These are phyloP conservation scores for Xiphophorus birchmanni DNA, from an alignment of 2,797 vertebrate species.

Conservation along the genomic window DNA sequence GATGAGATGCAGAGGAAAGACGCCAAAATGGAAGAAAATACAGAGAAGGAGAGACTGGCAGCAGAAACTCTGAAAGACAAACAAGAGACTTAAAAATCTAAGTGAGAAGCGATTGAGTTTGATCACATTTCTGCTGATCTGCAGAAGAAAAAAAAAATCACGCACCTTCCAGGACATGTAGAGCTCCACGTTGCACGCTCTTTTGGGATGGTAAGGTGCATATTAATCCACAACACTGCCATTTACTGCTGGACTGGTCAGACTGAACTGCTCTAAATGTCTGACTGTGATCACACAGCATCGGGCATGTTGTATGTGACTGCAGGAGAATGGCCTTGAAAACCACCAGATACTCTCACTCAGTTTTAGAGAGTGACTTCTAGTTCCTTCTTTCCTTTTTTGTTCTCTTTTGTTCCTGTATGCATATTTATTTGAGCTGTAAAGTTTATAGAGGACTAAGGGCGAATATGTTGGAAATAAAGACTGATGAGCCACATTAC, in stretches of 20 bases:
- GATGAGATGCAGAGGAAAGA: conserved; percentile 49
- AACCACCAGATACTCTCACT: conserved; percentile 28
- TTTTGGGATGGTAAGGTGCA: conserved; percentile 22
- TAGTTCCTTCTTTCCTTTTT: not conserved
- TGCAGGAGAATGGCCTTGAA: conserved; percentile 33
- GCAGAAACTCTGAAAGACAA: conserved; percentile 29
- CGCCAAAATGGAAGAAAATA: conserved; percentile 32
- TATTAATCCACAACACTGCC: conserved; percentile 10
- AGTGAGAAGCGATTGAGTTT: not conserved
- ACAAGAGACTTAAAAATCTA: conserved; percentile 16
- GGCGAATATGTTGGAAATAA: conserved; percentile 62
- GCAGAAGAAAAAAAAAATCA: not conserved
- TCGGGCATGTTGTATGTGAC: conserved; percentile 12
- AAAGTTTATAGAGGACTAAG: conserved; percentile 48
- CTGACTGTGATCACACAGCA: conserved; percentile 10
- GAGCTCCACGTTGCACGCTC: conserved; percentile 6
- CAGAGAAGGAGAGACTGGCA: conserved; percentile 57
- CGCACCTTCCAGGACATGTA: conserved; percentile 25
- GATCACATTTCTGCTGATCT: conserved; percentile 1
- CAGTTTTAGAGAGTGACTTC: conserved; percentile 36
- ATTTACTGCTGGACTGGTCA: not conserved
- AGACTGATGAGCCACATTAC: conserved; percentile 58
- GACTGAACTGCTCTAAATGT: not conserved
- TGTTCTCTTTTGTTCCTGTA: conserved; percentile 15
- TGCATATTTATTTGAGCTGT: conserved; percentile 73